phyloP scores from a whole-genome alignment of 1,140 invertebrate species.

The Cyclargus thomasi region DNA sequence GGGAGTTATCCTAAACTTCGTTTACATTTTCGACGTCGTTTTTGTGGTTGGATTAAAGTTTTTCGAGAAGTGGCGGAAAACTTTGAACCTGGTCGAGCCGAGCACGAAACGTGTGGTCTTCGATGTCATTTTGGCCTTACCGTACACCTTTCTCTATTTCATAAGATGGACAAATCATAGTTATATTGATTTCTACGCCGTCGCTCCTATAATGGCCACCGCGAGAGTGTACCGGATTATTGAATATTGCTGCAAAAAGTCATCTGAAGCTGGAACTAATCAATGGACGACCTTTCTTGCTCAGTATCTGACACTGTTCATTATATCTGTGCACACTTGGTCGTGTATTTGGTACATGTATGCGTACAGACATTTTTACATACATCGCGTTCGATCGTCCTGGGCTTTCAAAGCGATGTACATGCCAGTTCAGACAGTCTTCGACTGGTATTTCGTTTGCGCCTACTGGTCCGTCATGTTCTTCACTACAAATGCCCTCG shows the following conservation, averaged over 20 bases:
- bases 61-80: constrained; percentile 58
- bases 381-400: constrained; percentile 48
- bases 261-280: constrained; percentile 63
- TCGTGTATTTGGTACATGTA: constrained; percentile 62
- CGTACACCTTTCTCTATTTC: constrained; percentile 55
- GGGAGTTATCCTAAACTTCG: constrained; percentile 45
- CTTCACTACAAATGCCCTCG: constrained; percentile 61
- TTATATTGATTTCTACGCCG: constrained; percentile 42
- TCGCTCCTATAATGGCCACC: constrained; percentile 50
- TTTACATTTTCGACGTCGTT: constrained; percentile 51
- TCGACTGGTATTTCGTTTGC: constrained; percentile 65
- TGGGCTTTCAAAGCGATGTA: constrained; percentile 53
- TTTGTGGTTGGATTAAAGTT: constrained; percentile 58
- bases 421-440: constrained; percentile 52
- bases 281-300: constrained; percentile 66
- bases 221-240: constrained; percentile 56
- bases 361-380: constrained; percentile 51
- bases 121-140: constrained; percentile 56
- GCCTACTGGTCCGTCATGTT: constrained; percentile 62
- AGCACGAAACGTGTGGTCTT: constrained; percentile 45
- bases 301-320: constrained; percentile 58
- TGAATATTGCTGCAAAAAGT: constrained; percentile 58
- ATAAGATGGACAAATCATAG: constrained; percentile 28
- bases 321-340: constrained; percentile 61
- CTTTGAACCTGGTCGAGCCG: constrained; percentile 59